These are phyloP conservation scores for Euspilapteryx auroguttella DNA, from an alignment of 2,888 invertebrate genomes.

Conservation along the genomic window DNA sequence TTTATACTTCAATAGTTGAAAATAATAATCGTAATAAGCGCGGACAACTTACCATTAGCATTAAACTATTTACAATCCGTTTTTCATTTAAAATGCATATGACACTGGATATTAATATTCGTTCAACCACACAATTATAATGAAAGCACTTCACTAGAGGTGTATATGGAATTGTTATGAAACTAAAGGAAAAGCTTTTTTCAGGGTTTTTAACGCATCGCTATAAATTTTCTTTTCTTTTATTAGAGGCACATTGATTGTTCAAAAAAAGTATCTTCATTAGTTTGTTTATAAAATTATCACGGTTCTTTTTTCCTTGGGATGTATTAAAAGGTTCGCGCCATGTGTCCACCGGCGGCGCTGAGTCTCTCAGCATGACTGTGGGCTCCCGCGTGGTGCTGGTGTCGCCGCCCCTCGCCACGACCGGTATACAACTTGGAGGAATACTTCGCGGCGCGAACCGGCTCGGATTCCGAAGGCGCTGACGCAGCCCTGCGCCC, in stretches of 20 bases:
- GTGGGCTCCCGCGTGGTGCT: conserved; percentile 56
- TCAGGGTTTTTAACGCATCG: conserved; percentile 42
- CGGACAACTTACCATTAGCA: too few relatives aligned
- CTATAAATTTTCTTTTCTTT: conserved; percentile 30
- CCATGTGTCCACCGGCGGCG: conserved; percentile 52
- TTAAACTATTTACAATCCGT: too few relatives aligned
- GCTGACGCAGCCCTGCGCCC: conserved; percentile 42
- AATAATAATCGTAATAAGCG: too few relatives aligned
- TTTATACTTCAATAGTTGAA: too few relatives aligned
- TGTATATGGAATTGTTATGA: conserved; percentile 12
- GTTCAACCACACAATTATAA: too few relatives aligned
- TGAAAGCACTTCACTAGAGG: conserved; percentile 43
- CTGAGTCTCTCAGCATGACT: conserved; percentile 59
- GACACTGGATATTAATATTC: too few relatives aligned
- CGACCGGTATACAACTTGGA: too few relatives aligned
- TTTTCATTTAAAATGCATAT: too few relatives aligned
- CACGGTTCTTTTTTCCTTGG: conserved; percentile 43
- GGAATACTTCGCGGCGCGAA: too few relatives aligned
- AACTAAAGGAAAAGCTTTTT: conserved; percentile 22
- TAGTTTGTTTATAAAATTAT: conserved; percentile 32
- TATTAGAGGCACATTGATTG: conserved; percentile 17
- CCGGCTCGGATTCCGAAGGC: conserved; percentile 25
- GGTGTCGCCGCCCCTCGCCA: conserved; percentile 31
- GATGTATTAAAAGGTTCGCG: conserved; percentile 41
- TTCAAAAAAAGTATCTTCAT: conserved; percentile 24